These are phyloP conservation scores for Siniperca knerii DNA, from an alignment of 2,113 vertebrate genomes.

Conservation along the genomic window DNA sequence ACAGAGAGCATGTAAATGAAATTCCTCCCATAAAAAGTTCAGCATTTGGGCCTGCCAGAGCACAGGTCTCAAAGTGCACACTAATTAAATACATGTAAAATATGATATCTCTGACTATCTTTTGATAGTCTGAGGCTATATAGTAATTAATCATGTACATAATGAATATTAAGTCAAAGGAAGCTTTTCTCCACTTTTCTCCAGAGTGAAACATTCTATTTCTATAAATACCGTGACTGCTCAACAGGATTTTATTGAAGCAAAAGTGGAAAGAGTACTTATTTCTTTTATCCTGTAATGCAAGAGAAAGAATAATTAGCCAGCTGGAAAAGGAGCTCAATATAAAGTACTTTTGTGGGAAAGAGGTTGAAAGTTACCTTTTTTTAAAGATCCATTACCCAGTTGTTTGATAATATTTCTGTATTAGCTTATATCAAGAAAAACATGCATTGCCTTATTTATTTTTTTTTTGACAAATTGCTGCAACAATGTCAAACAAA, in stretches of 20 bases:
- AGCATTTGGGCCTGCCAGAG: constrained; percentile 62
- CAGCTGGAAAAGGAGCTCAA: constrained; percentile 5
- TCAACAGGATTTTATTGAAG: constrained; percentile 30
- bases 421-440: not conserved
- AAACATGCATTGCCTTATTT: not conserved
- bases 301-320: constrained; percentile 36
- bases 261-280: constrained; percentile 14
- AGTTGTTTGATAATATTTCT: constrained; percentile 1
- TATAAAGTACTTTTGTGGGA: not conserved
- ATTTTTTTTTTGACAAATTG: not conserved
- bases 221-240: constrained; percentile 50
- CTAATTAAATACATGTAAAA: constrained; percentile 81
- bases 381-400: not conserved
- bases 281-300: constrained; percentile 28
- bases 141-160: constrained; percentile 77
- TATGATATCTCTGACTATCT: constrained; percentile 72
- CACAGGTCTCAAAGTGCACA: constrained; percentile 75
- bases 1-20: constrained; percentile 70
- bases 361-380: not conserved
- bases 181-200: constrained; percentile 59
- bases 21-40: constrained; percentile 70
- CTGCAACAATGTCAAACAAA: not conserved
- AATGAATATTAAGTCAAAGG: constrained; percentile 72
- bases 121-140: constrained; percentile 77
- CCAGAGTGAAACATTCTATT: constrained; percentile 57